These are phyloP conservation scores for Pseudococcus jackbeardsleyi DNA, from an alignment of 2,888 invertebrate genomes.

Conservation along the genomic window DNA sequence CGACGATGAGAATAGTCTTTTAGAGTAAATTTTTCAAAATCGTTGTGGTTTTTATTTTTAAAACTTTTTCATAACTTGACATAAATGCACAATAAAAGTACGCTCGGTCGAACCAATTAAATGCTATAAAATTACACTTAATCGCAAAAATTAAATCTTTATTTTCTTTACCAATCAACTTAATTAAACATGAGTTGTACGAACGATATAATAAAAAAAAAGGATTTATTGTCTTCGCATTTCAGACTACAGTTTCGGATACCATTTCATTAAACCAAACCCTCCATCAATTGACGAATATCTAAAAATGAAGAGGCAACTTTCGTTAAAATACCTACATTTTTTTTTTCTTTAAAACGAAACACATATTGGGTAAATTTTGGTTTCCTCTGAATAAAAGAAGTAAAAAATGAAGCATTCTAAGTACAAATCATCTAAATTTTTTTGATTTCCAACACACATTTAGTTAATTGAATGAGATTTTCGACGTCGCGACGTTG, in stretches of 20 bases:
- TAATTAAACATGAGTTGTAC: constrained; percentile 34
- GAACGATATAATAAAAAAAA: constrained; percentile 26
- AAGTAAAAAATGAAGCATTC: no score
- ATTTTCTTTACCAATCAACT: constrained; percentile 26
- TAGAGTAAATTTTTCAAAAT: not conserved
- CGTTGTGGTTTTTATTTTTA: not conserved
- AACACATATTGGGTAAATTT: no score
- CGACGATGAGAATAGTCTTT: not conserved
- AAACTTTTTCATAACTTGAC: constrained; percentile 13
- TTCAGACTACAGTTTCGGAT: not conserved
- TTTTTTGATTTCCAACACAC: no score
- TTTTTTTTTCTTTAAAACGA: no score
- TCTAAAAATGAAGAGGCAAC: no score
- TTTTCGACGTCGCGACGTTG: no score
- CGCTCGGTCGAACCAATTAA: not conserved
- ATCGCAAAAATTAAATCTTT: constrained; percentile 39
- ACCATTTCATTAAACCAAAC: not conserved
- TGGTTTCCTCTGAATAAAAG: no score
- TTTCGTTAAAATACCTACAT: no score
- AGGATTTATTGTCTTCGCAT: constrained; percentile 12
- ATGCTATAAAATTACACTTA: constrained; percentile 11
- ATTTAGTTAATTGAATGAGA: no score
- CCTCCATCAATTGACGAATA: not conserved
- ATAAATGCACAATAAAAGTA: constrained; percentile 19
- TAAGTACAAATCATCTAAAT: no score